phyloP scores from a whole-genome alignment of 2,113 vertebrate genomes.

The Oreochromis spilurus region DNA sequence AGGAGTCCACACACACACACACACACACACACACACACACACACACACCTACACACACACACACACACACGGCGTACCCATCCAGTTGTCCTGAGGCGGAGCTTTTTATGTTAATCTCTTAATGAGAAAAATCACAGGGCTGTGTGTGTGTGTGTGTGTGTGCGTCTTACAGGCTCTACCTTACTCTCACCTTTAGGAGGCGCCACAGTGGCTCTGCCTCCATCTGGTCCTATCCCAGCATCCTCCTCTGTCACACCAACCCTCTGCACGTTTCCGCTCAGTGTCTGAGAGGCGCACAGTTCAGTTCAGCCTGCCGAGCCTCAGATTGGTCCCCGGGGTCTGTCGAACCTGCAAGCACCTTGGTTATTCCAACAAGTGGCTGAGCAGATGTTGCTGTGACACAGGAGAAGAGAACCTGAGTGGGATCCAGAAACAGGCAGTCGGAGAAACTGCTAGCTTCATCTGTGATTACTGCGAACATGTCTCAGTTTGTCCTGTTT shows the following conservation, averaged over 20 bases:
- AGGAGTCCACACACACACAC: neutral
- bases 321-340: neutral
- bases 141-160: neutral
- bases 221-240: accelerated
- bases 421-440: neutral
- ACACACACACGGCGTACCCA: neutral
- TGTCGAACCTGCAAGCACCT: neutral
- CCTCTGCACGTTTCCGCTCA: neutral
- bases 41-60: neutral
- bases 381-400: neutral
- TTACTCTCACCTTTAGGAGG: neutral
- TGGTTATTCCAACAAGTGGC: neutral
- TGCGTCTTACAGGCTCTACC: neutral
- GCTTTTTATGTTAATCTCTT: too few relatives aligned
- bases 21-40: neutral
- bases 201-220: neutral
- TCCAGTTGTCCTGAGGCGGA: too few relatives aligned
- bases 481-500: neutral
- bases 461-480: neutral
- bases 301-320: neutral
- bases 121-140: too few relatives aligned
- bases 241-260: neutral
- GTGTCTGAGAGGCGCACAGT: neutral
- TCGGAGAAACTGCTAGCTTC: neutral
- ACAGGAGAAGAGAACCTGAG: neutral